Evolutionary conservation across 2,888 invertebrate genomes (phyloP), one percentile per base, ranked within the genome.

Genomic region (Kuschelorhynchus macadamiae): DNA sequence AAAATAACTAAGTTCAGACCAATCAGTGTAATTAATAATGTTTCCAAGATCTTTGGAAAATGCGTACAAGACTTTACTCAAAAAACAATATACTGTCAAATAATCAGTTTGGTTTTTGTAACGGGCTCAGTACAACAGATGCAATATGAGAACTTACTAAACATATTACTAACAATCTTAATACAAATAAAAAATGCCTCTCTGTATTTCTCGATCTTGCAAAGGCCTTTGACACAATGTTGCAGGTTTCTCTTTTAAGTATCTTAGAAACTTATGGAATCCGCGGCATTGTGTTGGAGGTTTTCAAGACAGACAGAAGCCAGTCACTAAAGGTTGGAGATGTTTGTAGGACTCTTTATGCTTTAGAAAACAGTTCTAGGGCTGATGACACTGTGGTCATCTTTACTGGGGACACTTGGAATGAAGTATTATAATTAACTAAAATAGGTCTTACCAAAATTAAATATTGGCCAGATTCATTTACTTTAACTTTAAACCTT

Each of bases 31-130:
- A 65, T 59, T 18, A 65, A 36, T 32, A 65, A 12, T 16, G 59
- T 59, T 49, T 30, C 59, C 1, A 65, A 59, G 32, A 41, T 50
- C 4, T 65, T 65, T 50, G 42, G 59, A n/a, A 64, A 57, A 57
- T 64, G 64, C 14, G 59, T 21, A 18, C 47, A 1, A 49, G 65
- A 16, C 16, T 65, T 9, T 9, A 20, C 17, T 12, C 39, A 36
- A 36, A 42, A 11, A 42, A 32, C 20, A 36, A 64, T 20, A 39
- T 64, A 14, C 20, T 64, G 1, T 52, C 55, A n/a, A 17, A 25
- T 16, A 36, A 36, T 8, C 55, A 56, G 14, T 63, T 39, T 47
- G 55, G 49, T 9, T 63, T 56, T 18, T 36, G 12, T 2, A 25
- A 33, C 12, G 33, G 36, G 0, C 16, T 36, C 5, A 32, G 49